Base-by-base conservation (phyloP, 2,113 vertebrate genomes). In the Danionella cerebrum region DNA sequence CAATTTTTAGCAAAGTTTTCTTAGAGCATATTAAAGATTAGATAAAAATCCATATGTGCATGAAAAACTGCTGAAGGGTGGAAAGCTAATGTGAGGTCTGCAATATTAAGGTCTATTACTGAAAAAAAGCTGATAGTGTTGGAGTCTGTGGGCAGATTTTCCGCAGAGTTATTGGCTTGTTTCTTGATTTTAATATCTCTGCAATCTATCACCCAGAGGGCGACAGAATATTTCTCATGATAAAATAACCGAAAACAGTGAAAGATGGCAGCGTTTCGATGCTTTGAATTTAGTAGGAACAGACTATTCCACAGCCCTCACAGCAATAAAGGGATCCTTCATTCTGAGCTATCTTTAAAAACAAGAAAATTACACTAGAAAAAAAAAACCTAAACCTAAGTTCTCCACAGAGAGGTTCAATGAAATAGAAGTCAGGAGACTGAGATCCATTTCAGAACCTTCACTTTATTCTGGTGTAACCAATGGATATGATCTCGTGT, bases 121-220 rank as follows among this genome's bases (percentile, higher is more conserved):
- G 14, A 16, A 12, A 3, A 24, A 38, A 55, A 38, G 38, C 53
- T 18, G 31, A 69, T 59, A 39, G 42, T 12, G 27, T 38, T 24
- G 5, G 5, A 39, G 31, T 65, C 21, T 45, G 65, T 51, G 55
- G 13, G 16, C 24, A 44, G 31, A 66, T 42, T 69, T 52, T 59
- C 66, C 31, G 58, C 38, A 45, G 33, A 60, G 38, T 64, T 64
- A 70, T 74, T 65, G 51, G 67, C 25, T 50, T 47, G 54, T 66
- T 74, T 47, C 41, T 74, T 66, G 58, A 52, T 51, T 59, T 31
- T 69, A 69, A 65, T 67, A 72, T 65, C 55, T 36, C 18, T 59
- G 22, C 38, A 13, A 22, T 54, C 48, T 24, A 47, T 45, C 59
- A 18, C 70, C 29, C 70, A 60, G 33, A 27, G 21, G 36, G 45